Evolutionary conservation across 2,797 vertebrate genomes (phyloP).

Genomic region (Smutsia gigantea): DNA sequence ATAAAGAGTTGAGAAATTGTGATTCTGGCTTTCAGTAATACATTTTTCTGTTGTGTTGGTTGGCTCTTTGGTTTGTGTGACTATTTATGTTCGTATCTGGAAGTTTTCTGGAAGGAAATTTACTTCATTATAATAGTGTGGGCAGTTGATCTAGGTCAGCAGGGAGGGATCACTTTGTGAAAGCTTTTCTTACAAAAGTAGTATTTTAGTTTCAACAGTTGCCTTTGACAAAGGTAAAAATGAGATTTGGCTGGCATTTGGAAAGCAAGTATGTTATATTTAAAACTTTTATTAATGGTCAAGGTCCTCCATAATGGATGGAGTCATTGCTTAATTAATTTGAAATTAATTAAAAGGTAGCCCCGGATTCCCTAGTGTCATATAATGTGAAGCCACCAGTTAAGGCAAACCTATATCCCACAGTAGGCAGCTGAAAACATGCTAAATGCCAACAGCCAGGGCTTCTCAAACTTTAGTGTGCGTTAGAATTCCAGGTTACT

Average conservation of each 20-base stretch:
- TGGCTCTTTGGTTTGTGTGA: conserved; percentile 30
- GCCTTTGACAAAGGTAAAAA: conserved; percentile 47
- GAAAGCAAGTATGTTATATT: conserved; percentile 12
- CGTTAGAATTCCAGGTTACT: not conserved
- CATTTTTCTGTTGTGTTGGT: conserved; percentile 40
- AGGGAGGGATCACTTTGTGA: conserved; percentile 28
- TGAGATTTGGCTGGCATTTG: not conserved
- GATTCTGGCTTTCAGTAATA: not conserved
- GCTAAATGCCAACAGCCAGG: not conserved
- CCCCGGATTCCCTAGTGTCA: not conserved
- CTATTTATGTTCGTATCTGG: conserved; percentile 65
- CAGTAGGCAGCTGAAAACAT: not conserved
- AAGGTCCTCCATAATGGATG: not conserved
- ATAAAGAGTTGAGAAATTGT: not conserved
- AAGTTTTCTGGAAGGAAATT: conserved; percentile 57
- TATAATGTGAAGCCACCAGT: not conserved
- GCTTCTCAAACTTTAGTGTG: not conserved
- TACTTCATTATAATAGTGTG: not conserved
- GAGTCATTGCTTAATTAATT: conserved; percentile 37
- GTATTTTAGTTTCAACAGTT: conserved; percentile 46
- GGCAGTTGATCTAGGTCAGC: conserved; percentile 15
- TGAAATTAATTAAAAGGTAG: conserved; percentile 41
- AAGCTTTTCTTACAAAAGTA: conserved; percentile 53
- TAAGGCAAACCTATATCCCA: not conserved
- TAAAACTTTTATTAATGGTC: not conserved